Base-by-base conservation (phyloP, 64 coral and sea anemone genomes). In the Catalaphyllia jardinei region DNA sequence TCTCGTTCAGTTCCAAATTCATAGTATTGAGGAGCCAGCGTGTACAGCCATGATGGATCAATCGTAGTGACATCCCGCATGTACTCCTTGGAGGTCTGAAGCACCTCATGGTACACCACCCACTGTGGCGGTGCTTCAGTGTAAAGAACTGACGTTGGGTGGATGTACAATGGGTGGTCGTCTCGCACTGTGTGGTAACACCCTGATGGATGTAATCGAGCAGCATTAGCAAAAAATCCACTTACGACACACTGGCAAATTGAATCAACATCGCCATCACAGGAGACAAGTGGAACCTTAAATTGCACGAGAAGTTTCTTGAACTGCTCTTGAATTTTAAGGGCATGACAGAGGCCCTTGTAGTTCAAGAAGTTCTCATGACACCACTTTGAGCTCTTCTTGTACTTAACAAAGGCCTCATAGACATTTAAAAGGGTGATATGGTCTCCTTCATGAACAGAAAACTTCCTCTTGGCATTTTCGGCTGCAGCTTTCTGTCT, bases 331-430 rank as follows among this genome's bases (percentile, higher is more conserved):
- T 94, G 79, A 35, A 99, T 99, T 88, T 95, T 99, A 8, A 99
- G 91, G 10, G 97, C 93, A 72, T 99, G 97, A 57, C 82, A 95
- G 1, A 99, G 91, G 20, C 97, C 97, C 93, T 99, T 99, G 71
- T 89, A 91, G 55, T 93, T 99, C 35, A 99, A 28, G 51, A 95
- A 99, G 83, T 99, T 93, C 33, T 99, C 97, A 61, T 90, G 94
- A 31, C 97, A 99, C 97, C 97, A 99, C 30, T 79, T 95, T 13
- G 97, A 99, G 80, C 91, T 99, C 86, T 99, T 95, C 80, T 95
- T 99, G 63, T 91, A 89, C 94, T 95, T 98, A 12, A 98, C 17
- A 74, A 91, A 98, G 10, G 93, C 87, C 29, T 86, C 67, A 25
- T 88, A 95, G 10, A 98, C 90, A 88, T 98, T 98, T 14, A 98